Evolutionary conservation across 2,797 vertebrate species (phyloP), one percentile per base, ranked within the genome.

Genomic region (Cuniculus paca): DNA sequence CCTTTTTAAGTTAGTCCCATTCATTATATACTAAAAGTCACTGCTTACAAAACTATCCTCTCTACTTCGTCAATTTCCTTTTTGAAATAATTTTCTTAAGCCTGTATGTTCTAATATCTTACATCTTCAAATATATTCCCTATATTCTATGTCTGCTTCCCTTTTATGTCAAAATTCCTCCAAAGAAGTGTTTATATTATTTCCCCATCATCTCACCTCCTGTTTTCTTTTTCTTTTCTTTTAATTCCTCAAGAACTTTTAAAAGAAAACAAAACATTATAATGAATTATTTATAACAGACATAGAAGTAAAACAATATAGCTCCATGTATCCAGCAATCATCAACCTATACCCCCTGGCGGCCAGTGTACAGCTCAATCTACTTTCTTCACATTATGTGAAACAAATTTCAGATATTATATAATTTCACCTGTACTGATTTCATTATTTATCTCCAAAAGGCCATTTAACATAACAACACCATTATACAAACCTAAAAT

Each of bases 191-290:
- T 58, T 16, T 58, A 87, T 56, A 10, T 90, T 93, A 81, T 78
- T 77, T 85, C 85, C 45, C 17, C 31, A 79, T 24, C 36, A 24
- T 56, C 45, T 70, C 34, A 91, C n/a, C 26, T 81, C 34, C 61
- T 28, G 48, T 56, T 80, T 94, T 83, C 60, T 78, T 83, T 63
- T 22, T 39, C 70, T 42, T 42, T 31, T 61, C 26, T 31, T 65
- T 65, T 65, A 65, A 65, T 65, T 19, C 63, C 81, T 31, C 31
- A 52, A n/a, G 58, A 70, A 39, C 68, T 70, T 36, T 68, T 42
- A 74, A 94, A 94, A 45, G 26, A 91, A 96, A 96, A 45, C n/a
- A 91, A 96, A 96, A 80, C 28, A 39, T 72, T 63, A 42, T 58
- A 75, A 68, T 34, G 58, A 9, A 89, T 56, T 26, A 85, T 81